These are phyloP conservation scores for Macroteleia sp. DNA, from an alignment of 2,888 invertebrate species.

Conservation along the genomic window DNA sequence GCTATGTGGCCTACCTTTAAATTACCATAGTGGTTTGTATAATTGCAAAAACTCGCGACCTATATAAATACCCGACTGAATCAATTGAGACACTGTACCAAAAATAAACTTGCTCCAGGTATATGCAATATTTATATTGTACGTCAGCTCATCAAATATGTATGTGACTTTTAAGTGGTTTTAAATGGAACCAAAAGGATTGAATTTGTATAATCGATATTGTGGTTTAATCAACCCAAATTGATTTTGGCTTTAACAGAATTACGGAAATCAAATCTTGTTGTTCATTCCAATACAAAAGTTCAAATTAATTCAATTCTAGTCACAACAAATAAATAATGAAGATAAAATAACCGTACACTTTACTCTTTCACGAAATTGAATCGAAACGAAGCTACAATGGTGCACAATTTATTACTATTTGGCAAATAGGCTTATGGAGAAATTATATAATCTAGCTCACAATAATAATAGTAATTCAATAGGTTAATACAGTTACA, in stretches of 20 bases:
- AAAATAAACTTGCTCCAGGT: background rate
- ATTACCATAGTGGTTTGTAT: too few species aligned
- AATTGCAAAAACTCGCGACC: too few species aligned
- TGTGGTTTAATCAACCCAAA: slow-evolving; percentile 27
- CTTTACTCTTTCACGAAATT: background rate
- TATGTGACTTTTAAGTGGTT: slow-evolving; percentile 23
- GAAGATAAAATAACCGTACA: too few species aligned
- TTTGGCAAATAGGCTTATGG: too few species aligned
- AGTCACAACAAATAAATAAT: background rate
- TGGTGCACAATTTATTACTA: too few species aligned
- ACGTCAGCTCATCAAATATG: slow-evolving; percentile 15
- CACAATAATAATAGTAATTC: too few species aligned
- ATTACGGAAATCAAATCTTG: slow-evolving; percentile 8
- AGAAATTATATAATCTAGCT: too few species aligned
- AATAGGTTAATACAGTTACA: too few species aligned
- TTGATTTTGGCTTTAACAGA: slow-evolving; percentile 24
- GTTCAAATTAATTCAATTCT: background rate
- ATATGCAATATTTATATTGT: slow-evolving; percentile 35
- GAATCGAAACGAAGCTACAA: background rate
- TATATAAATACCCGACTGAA: background rate
- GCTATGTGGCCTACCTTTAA: background rate
- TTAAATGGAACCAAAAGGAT: slow-evolving; percentile 34
- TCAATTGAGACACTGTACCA: background rate
- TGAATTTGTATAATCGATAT: slow-evolving; percentile 33
- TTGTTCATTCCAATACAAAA: background rate